These are phyloP conservation scores for Menidia menidia DNA, from an alignment of 2,797 vertebrate genomes.

Conservation along the genomic window DNA sequence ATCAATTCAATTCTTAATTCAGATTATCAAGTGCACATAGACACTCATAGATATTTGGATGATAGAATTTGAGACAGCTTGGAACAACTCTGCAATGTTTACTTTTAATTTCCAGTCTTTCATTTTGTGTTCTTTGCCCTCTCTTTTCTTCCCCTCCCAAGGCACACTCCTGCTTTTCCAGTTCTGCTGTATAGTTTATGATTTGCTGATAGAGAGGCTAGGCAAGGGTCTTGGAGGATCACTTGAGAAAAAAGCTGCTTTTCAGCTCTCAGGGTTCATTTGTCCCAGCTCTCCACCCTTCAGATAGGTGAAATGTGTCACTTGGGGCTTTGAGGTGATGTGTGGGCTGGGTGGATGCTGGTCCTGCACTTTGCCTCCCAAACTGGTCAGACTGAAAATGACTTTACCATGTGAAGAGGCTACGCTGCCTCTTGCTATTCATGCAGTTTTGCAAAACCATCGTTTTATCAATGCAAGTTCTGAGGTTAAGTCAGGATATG, in stretches of 20 bases:
- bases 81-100: slow-evolving; percentile 42
- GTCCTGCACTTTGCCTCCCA: slow-evolving; percentile 66
- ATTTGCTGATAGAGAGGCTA: slow-evolving; percentile 68
- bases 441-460: slow-evolving; percentile 49
- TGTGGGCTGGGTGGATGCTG: slow-evolving; percentile 46
- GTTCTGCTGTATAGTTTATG: slow-evolving; percentile 61
- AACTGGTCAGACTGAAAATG: slow-evolving; percentile 76
- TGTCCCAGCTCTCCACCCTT: slow-evolving; percentile 55
- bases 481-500: slow-evolving; percentile 40
- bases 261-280: slow-evolving; percentile 67
- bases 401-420: slow-evolving; percentile 71
- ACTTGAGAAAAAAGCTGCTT: slow-evolving; percentile 72
- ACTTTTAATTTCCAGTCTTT: slow-evolving; percentile 48
- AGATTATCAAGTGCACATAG: slow-evolving; percentile 5
- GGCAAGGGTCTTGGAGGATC: slow-evolving; percentile 56
- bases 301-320: slow-evolving; percentile 65
- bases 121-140: slow-evolving; percentile 34
- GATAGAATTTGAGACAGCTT: slow-evolving; percentile 35
- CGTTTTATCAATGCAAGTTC: slow-evolving; percentile 57
- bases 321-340: slow-evolving; percentile 52
- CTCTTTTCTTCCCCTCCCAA: slow-evolving; percentile 10
- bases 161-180: slow-evolving; percentile 52
- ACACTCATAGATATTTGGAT: slow-evolving; percentile 9
- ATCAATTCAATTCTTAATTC: slow-evolving; percentile 32
- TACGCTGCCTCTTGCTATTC: slow-evolving; percentile 36